Evolutionary conservation across 2,888 invertebrate genomes (phyloP).

Genomic region (Oasisia sp.): DNA sequence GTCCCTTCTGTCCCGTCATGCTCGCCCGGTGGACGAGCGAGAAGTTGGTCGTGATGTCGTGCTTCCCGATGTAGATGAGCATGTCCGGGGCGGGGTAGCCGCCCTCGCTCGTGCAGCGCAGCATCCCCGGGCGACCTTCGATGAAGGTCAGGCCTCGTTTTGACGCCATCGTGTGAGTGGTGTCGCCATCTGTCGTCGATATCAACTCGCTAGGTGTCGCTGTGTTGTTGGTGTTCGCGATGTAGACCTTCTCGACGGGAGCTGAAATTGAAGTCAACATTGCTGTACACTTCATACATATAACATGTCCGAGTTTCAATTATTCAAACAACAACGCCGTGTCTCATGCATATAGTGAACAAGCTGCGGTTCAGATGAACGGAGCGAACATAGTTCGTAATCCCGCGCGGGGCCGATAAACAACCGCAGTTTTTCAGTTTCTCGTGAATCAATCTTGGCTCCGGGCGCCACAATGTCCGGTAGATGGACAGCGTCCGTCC

Average conservation of each 20-base stretch:
- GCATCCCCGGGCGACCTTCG: slow-evolving; percentile 29
- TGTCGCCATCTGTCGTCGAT: background rate
- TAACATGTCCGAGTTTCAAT: background rate
- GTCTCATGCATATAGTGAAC: background rate
- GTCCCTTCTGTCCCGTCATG: slow-evolving; percentile 32
- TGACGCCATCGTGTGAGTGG: background rate
- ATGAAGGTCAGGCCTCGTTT: slow-evolving; percentile 27
- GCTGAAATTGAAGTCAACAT: background rate
- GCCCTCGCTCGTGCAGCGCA: slow-evolving; percentile 33
- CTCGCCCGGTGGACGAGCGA: slow-evolving; percentile 23
- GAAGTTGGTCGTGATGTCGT: slow-evolving; percentile 31
- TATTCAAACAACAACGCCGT: background rate
- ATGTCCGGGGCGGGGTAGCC: slow-evolving; percentile 33
- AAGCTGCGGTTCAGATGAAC: background rate
- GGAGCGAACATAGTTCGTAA: background rate
- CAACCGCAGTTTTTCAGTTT: background rate
- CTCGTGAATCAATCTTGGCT: background rate
- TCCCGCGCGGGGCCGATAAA: background rate
- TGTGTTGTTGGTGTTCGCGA: background rate
- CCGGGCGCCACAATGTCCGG: background rate
- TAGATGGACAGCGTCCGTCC: background rate
- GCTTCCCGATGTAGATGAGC: slow-evolving; percentile 27
- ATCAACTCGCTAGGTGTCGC: background rate
- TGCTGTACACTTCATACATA: background rate
- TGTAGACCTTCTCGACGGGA: background rate